A percentile compares a stretch with the other conserved stretches of the same genome.
phyloP scores from a whole-genome alignment of 2,888 invertebrate genomes.

The Hedychridium roseum region DNA sequence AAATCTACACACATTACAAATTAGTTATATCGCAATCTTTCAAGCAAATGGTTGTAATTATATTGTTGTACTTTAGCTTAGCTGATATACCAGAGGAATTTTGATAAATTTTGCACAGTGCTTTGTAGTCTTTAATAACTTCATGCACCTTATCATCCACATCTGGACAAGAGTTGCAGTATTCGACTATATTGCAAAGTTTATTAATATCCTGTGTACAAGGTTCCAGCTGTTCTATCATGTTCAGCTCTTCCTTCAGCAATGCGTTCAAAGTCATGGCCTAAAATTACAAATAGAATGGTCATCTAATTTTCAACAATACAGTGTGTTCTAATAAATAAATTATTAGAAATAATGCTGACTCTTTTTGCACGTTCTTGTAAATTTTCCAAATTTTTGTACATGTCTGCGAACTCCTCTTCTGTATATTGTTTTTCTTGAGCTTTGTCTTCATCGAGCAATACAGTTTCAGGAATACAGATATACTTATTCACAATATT shows the following conservation, averaged over 20 bases:
- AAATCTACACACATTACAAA: too few relatives aligned
- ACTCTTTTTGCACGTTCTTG: constrained; percentile 38
- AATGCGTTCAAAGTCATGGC: constrained; percentile 41
- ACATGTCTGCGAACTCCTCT: constrained; percentile 32
- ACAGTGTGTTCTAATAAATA: neutral
- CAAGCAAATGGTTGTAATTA: constrained; percentile 18
- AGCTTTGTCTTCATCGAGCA: constrained; percentile 43
- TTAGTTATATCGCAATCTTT: constrained; percentile 18
- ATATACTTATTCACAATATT: constrained; percentile 35
- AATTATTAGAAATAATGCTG: constrained; percentile 9
- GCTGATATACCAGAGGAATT: constrained; percentile 2
- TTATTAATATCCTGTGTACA: constrained; percentile 24
- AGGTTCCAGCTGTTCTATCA: constrained; percentile 28
- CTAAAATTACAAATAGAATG: constrained; percentile 32
- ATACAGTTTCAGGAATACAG: constrained; percentile 40
- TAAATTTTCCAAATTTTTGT: constrained; percentile 29
- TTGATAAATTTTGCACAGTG: constrained; percentile 18
- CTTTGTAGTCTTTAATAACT: constrained; percentile 22
- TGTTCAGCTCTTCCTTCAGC: constrained; percentile 42
- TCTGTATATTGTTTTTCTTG: constrained; percentile 41
- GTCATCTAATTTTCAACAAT: neutral
- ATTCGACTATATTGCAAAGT: constrained; percentile 30
- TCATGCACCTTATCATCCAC: constrained; percentile 19
- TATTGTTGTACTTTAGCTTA: constrained; percentile 24
- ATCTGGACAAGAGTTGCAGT: constrained; percentile 12